Evolutionary conservation across 2,113 vertebrate species (phyloP), one percentile per base, ranked within the genome.

Genomic region (Platichthys flesus): DNA sequence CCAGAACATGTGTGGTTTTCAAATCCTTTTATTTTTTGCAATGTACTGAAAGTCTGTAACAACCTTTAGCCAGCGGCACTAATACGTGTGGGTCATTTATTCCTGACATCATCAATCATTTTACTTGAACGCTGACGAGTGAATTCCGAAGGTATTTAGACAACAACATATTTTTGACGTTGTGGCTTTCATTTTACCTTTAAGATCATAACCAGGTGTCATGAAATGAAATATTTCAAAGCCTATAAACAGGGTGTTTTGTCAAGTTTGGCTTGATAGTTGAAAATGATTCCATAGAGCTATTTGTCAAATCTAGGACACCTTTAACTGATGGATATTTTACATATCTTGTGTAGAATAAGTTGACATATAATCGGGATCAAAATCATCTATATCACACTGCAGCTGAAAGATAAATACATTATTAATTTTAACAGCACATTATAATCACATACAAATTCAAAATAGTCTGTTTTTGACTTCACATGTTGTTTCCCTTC

Each of bases 31-130:
- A 12, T 49, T 58, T 58, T 57, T 67, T 80, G 51, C 42, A 57
- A n/a, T 40, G 24, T 71, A 71, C 26, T 59, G 69, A 31, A 31
- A 31, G 31, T 31, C 31, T 31, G 5, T 74, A 77, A 51, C 24
- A 49, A 57, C n/a, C 58, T 81, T 68, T 61, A 45, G 58, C 73
- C 64, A 81, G 54, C 59, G 78, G 45, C 55, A 83, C 70, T 81
- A 68, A 82, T 56, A 35, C 5, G 21, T 62, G 54, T 63, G 14
- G 76, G 21, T 67, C 35, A 49, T 82, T 77, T 77, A 61, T 81
- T 73, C 28, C 65, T 76, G 58, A 72, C 64, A 66, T 65, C 42
- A 76, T 47, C 13, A 1, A 20, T 76, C 24, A 55, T 59, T 23
- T 69, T 59, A 56, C 54, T 62, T 63, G 35, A 28, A 65, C 24